Evolutionary conservation across 2,888 invertebrate species (phyloP).

Genomic region (Dicycla oo): DNA sequence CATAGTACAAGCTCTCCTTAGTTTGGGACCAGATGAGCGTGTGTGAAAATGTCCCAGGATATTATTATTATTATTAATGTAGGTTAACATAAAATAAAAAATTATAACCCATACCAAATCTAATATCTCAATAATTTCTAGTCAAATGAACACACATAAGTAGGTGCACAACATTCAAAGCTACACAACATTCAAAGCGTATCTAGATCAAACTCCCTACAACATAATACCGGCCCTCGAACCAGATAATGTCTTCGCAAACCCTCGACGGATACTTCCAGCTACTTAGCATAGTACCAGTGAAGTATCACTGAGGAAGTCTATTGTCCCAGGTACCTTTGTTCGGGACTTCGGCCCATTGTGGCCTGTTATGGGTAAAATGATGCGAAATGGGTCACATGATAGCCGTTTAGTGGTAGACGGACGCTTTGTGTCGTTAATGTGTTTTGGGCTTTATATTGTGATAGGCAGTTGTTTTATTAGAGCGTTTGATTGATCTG

Average conservation of each 20-base stretch:
- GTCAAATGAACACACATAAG: background rate
- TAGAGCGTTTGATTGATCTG: background rate
- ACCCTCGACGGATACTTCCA: slow-evolving; percentile 49
- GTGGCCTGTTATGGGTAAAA: slow-evolving; percentile 43
- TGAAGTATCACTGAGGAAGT: slow-evolving; percentile 32
- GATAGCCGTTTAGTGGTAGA: slow-evolving; percentile 41
- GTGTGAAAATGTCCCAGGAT: too few species aligned
- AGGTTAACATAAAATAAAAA: too few species aligned
- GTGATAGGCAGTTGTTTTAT: slow-evolving; percentile 19
- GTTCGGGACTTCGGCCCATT: slow-evolving; percentile 32
- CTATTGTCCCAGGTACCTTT: slow-evolving; percentile 51
- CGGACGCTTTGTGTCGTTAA: slow-evolving; percentile 38
- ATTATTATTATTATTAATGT: too few species aligned
- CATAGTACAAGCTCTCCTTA: too few species aligned
- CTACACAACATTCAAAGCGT: background rate
- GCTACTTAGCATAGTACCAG: slow-evolving; percentile 25
- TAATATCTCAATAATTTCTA: background rate
- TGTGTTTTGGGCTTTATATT: slow-evolving; percentile 28
- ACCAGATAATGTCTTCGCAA: slow-evolving; percentile 33
- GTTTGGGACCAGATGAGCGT: too few species aligned
- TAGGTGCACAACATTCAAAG: too few species aligned
- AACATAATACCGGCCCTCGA: slow-evolving; percentile 32
- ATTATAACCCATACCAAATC: background rate
- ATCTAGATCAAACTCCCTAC: slow-evolving; percentile 14
- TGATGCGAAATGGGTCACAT: slow-evolving; percentile 41